Evolutionary conservation across 2,888 invertebrate species (phyloP).

Genomic region (Tupiocoris notatus): DNA sequence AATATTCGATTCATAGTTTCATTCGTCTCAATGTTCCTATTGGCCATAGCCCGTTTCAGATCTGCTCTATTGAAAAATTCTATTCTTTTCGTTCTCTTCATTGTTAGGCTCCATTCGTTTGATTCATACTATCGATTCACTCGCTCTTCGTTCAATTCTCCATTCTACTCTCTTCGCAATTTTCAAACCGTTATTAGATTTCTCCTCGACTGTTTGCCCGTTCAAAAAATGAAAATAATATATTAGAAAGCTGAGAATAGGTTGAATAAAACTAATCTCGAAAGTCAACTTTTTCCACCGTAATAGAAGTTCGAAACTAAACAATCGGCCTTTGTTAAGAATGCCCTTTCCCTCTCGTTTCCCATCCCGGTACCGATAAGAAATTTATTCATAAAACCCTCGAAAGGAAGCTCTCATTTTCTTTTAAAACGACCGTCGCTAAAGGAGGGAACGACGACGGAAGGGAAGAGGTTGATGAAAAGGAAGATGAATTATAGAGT

Average conservation of each 20-base stretch:
- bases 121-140: too few relatives aligned
- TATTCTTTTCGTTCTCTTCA: too few relatives aligned
- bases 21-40: too few relatives aligned
- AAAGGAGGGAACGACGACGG: slow-evolving; percentile 1
- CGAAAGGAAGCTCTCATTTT: slow-evolving; percentile 27
- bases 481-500: slow-evolving; percentile 33
- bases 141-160: too few relatives aligned
- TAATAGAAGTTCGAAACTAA: slow-evolving; percentile 19
- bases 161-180: too few relatives aligned
- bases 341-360: neutral
- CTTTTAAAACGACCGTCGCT: slow-evolving; percentile 21
- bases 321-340: slow-evolving; percentile 29
- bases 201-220: too few relatives aligned
- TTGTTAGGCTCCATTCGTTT: too few relatives aligned
- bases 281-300: neutral
- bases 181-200: too few relatives aligned
- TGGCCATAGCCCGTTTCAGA: too few relatives aligned
- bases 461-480: slow-evolving; percentile 18
- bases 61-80: too few relatives aligned
- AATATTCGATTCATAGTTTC: too few relatives aligned
- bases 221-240: too few relatives aligned
- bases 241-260: neutral
- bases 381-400: slow-evolving; percentile 34
- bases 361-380: slow-evolving; percentile 16
- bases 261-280: slow-evolving; percentile 16